Percentiles rank a stretch among this genome's conserved stretches.
Evolutionary conservation across 92 coral and sea anemone genomes (phyloP).

Genomic region (Hydrozoanthus gracilis): DNA sequence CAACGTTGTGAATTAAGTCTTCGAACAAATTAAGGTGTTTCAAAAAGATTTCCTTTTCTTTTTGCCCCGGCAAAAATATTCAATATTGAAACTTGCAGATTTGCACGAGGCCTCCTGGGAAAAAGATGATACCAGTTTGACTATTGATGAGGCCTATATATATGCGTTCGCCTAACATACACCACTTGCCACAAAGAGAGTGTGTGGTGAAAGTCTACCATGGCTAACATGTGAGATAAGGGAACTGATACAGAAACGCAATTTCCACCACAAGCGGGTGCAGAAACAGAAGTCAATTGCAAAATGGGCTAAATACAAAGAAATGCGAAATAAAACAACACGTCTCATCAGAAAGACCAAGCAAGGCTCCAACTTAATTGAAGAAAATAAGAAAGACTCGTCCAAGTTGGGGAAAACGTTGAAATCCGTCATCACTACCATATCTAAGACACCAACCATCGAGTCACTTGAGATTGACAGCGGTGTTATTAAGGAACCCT

Average conservation of each 20-base stretch:
- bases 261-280: conserved; percentile 62
- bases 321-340: conserved; percentile 65
- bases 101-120: too few relatives aligned
- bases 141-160: conserved; percentile 42
- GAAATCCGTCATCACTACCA: conserved; percentile 53
- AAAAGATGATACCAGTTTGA: conserved; percentile 43
- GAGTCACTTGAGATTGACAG: conserved; percentile 57
- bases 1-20: too few relatives aligned
- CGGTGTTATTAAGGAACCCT: conserved; percentile 50
- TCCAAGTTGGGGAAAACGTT: conserved; percentile 57
- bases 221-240: not conserved
- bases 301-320: conserved; percentile 62
- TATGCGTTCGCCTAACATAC: conserved; percentile 47
- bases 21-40: too few relatives aligned
- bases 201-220: conserved; percentile 1
- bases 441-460: conserved; percentile 35
- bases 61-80: too few relatives aligned
- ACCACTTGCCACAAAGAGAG: conserved; percentile 56
- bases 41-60: too few relatives aligned
- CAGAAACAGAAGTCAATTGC: conserved; percentile 40
- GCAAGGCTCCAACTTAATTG: conserved; percentile 49
- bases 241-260: conserved; percentile 54
- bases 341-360: conserved; percentile 69
- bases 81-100: too few relatives aligned
- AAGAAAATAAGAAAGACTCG: conserved; percentile 62